These are phyloP conservation scores for Mycetomoellerius zeteki DNA, from an alignment of 1,140 invertebrate genomes.

Conservation along the genomic window DNA sequence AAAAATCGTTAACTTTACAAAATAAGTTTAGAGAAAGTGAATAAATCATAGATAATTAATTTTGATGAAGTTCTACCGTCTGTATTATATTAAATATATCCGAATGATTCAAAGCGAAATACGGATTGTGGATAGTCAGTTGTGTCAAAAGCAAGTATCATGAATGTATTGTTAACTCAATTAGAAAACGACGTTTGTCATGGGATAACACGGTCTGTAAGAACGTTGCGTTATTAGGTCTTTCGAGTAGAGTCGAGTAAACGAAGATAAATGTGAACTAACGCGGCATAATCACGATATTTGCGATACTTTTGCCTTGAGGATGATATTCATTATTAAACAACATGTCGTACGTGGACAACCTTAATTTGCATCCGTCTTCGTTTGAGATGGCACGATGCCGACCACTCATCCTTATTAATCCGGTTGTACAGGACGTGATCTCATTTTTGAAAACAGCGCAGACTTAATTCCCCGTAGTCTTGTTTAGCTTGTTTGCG, in stretches of 20 bases:
- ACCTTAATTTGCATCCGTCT: slow-evolving; percentile 29
- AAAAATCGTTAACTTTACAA: neutral
- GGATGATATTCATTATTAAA: slow-evolving; percentile 31
- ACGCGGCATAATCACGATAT: slow-evolving; percentile 1
- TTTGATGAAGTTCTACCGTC: neutral
- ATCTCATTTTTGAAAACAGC: slow-evolving; percentile 30
- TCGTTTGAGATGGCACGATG: slow-evolving; percentile 12
- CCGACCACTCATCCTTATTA: slow-evolving; percentile 38
- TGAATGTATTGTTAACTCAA: neutral
- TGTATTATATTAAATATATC: neutral
- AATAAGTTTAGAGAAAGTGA: neutral
- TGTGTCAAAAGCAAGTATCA: neutral
- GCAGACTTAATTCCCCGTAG: neutral
- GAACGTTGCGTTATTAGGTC: neutral
- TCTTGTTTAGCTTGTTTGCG: slow-evolving; percentile 11
- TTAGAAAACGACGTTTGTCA: slow-evolving; percentile 19
- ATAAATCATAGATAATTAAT: neutral
- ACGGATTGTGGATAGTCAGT: neutral
- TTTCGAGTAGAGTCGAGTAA: neutral
- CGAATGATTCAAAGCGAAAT: neutral
- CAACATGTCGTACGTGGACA: slow-evolving; percentile 4
- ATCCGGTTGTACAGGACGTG: neutral
- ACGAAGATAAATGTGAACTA: slow-evolving; percentile 18
- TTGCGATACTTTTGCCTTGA: slow-evolving; percentile 18
- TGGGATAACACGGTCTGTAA: neutral